Base-by-base conservation (phyloP, 2,113 vertebrate species). In the Clinocottus analis region DNA sequence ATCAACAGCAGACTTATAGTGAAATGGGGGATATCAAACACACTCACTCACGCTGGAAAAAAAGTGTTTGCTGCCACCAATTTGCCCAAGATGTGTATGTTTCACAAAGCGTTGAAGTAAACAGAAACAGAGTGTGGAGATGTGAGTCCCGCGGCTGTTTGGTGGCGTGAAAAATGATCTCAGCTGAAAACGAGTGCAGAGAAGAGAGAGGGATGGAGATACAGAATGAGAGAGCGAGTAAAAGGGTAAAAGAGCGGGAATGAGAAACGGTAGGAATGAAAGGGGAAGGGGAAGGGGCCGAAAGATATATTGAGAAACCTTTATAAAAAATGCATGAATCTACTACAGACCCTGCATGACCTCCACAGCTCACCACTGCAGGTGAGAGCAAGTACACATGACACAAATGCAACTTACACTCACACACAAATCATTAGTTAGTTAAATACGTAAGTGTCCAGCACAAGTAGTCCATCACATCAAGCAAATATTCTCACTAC, bases 281-380 rank as follows among this genome's bases (percentile, higher is more conserved):
- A 13, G 63, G 27, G 43, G 35, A 21, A 13, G 63, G 27, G 43
- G 35, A 37, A 12, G 16, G 10, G 27, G 14, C n/a, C 3, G 12
- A 11, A 33, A 72, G 64, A 71, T 60, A 60, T 55, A 49, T 23
- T 27, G 14, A 29, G 12, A 77, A 66, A 56, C 45, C 69, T 69
- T 82, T 78, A 88, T 89, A 80, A 29, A 80, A 84, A 85, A 86
- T 81, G 64, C 77, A 92, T 83, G 49, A 85, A 79, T 67, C 56
- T 70, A 71, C 5, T 55, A 33, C 6, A 47, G 74, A 78, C 29
- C 4, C 72, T 72, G 70, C 71, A 81, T 59, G 39, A 41, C 45
- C 69, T 73, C 70, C 1, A 41, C 45, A 59, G 35, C 60, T 69
- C 72, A 61, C 70, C 66, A 41, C 65, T 69, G 33, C 21, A 85